Evolutionary conservation across 2,888 invertebrate genomes (phyloP).

Genomic region (Cotesia congregata): DNA sequence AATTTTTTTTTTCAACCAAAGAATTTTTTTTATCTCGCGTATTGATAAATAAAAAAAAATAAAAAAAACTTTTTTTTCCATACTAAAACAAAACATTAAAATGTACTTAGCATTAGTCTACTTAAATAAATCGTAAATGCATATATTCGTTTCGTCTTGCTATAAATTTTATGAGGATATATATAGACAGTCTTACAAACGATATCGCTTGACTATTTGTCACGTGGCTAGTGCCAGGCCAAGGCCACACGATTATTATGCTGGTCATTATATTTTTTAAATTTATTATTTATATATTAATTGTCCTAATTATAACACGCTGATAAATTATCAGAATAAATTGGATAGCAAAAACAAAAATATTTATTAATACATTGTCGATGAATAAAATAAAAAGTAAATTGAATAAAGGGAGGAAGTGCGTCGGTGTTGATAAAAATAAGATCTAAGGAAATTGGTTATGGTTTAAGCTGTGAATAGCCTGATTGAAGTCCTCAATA

Average conservation of each 20-base stretch:
- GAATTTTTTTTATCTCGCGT: too few relatives aligned
- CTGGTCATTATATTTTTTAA: constrained; percentile 8
- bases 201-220: constrained; percentile 31
- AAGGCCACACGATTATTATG: constrained; percentile 30
- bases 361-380: too few relatives aligned
- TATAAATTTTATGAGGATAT: not conserved
- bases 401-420: not conserved
- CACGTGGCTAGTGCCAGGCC: constrained; percentile 34
- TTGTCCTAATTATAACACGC: not conserved
- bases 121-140: not conserved
- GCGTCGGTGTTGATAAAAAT: not conserved
- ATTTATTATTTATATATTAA: not conserved
- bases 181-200: not conserved
- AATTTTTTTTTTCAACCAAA: too few relatives aligned
- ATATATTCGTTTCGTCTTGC: not conserved
- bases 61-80: not conserved
- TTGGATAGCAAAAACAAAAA: too few relatives aligned
- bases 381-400: too few relatives aligned
- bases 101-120: not conserved
- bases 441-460: not conserved
- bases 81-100: not conserved
- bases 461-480: not conserved
- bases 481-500: not conserved
- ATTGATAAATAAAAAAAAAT: not conserved
- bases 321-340: too few relatives aligned